Evolutionary conservation across 1,140 invertebrate species (phyloP), one percentile per base, ranked within the genome.

Genomic region (Plodia interpunctella): DNA sequence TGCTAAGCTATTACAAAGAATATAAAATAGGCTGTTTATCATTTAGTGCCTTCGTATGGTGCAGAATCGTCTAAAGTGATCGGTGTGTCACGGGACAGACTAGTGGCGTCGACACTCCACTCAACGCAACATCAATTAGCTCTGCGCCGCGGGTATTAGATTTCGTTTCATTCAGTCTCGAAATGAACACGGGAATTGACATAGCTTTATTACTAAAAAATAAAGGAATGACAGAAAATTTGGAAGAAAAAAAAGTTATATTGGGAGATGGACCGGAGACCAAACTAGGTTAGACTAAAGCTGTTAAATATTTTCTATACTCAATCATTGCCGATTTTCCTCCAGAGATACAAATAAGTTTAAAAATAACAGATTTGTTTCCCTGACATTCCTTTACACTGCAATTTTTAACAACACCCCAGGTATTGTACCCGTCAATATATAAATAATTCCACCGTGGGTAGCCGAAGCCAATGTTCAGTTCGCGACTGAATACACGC

Each of bases 31-130:
- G 81, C 83, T 72, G 72, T 84, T 88, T 88, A 88, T 88, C 85
- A 86, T 88, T 88, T 88, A 85, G 83, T 88, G 83, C 83, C 85
- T 78, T 68, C 57, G 64, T 72, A 67, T 73, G 66, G 81, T 83
- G 83, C 81, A 71, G 73, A 80, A 71, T 74, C 62, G 65, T 78
- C 74, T 80, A 80, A 74, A 68, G 79, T 79, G 74, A 68, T 70
- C 58, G 57, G 68, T 65, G 76, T 70, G 67, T 63, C 70, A 68
- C 73, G 63, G 60, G 60, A 63, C 58, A 52, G 55, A 52, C 60
- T 53, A 28, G 61, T 59, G 59, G 54, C 50, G 18, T 53, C 21
- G 51, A 53, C 19, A 53, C 19, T 20, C 51, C 21, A 53, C 51
- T 21, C 51, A 53, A 53, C 51, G 51, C 51, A 53, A 53, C 51